Conservation (phyloP, 2,113 vertebrate genomes). For the Brienomyrus brachyistius region DNA sequence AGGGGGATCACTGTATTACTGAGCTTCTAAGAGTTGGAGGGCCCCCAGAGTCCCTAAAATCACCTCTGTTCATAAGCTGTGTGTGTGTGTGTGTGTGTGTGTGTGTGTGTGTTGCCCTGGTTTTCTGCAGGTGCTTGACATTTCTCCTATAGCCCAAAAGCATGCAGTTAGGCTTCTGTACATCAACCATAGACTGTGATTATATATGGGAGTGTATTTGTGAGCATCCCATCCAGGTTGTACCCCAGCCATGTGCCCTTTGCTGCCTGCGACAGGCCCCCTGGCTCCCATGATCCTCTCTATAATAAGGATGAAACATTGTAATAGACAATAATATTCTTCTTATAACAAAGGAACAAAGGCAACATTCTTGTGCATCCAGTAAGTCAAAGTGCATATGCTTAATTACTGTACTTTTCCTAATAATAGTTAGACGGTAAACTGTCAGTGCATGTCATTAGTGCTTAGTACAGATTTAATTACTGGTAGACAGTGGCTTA, state of each 20-base stretch:
- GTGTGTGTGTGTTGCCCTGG: background rate
- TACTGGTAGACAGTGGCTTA: background rate
- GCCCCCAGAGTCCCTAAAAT: too few species aligned
- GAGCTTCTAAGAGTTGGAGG: too few species aligned
- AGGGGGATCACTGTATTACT: too few species aligned
- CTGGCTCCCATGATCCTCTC: background rate
- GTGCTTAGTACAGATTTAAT: background rate
- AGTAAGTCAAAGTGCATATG: background rate
- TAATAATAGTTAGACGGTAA: background rate
- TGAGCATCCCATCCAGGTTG: background rate
- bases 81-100: background rate
- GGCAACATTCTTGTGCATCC: background rate
- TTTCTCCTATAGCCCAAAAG: background rate
- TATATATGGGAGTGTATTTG: background rate
- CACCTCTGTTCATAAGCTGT: too few species aligned
- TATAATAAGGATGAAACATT: background rate
- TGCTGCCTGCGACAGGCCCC: background rate
- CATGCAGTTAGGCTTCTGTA: background rate
- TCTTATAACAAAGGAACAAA: background rate
- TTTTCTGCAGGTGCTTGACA: background rate
- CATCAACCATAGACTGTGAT: background rate
- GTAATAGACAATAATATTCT: background rate
- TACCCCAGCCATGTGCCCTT: background rate
- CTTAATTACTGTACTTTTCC: background rate
- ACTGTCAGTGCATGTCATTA: background rate